A percentile compares a stretch with the other conserved stretches of the same genome.
These are phyloP conservation scores for Drosophila ananassae DNA, from an alignment of 1,140 invertebrate genomes.

Conservation along the genomic window DNA sequence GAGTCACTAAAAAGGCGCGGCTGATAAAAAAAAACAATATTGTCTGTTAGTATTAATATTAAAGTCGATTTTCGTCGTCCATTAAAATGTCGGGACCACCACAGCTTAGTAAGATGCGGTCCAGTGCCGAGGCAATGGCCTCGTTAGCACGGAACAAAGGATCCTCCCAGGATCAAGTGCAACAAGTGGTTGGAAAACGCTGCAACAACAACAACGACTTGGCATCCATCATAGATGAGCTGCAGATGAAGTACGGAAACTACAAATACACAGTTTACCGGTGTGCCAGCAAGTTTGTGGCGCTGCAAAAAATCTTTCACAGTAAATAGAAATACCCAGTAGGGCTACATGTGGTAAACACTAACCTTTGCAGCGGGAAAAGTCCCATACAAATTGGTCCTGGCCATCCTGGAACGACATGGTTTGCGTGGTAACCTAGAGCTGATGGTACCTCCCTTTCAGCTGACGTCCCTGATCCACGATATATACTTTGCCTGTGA, in stretches of 20 bases:
- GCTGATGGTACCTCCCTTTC: slow-evolving; percentile 75
- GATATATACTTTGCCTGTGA: slow-evolving; percentile 80
- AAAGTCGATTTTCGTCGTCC: not conserved
- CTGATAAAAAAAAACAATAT: not conserved
- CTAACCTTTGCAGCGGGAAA: slow-evolving; percentile 55
- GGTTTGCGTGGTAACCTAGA: slow-evolving; percentile 63
- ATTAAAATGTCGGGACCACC: slow-evolving; percentile 2
- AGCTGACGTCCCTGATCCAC: slow-evolving; percentile 76
- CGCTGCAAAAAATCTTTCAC: slow-evolving; percentile 73
- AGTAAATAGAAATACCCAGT: slow-evolving; percentile 53
- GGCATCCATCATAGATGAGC: slow-evolving; percentile 56
- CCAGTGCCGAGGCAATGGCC: slow-evolving; percentile 42
- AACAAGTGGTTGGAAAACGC: slow-evolving; percentile 36
- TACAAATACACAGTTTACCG: slow-evolving; percentile 83
- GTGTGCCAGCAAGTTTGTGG: slow-evolving; percentile 75
- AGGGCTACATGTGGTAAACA: not conserved
- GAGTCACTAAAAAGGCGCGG: slow-evolving; percentile 42
- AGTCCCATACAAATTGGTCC: slow-evolving; percentile 74
- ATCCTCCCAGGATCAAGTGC: slow-evolving; percentile 26
- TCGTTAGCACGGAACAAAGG: slow-evolving; percentile 49
- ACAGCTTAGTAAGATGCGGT: slow-evolving; percentile 52
- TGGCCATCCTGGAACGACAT: slow-evolving; percentile 74
- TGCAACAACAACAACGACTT: slow-evolving; percentile 57
- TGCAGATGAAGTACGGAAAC: slow-evolving; percentile 61
- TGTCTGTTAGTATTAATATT: not conserved